Conservation (phyloP, 2,888 invertebrate species). For the Pterobdella sp. region DNA sequence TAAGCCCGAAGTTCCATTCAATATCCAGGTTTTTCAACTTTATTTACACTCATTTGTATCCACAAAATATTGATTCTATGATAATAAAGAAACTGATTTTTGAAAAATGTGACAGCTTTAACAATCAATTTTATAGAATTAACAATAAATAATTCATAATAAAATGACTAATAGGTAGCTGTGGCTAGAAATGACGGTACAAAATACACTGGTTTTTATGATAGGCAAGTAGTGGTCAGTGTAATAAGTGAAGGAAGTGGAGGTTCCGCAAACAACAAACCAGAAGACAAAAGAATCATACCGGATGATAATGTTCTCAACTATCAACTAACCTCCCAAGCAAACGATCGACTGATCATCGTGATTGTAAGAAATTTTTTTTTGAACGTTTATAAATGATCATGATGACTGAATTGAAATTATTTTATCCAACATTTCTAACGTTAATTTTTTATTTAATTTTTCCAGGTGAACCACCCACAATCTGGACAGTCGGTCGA, state of each 20-base stretch:
- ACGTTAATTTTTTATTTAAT: not conserved
- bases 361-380: conserved; percentile 29
- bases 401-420: not conserved
- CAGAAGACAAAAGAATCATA: conserved; percentile 34
- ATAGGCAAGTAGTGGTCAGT: conserved; percentile 35
- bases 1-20: conserved; percentile 87
- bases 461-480: conserved; percentile 30
- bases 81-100: too few relatives aligned
- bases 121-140: too few relatives aligned
- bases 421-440: not conserved
- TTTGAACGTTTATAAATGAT: not conserved
- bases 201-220: conserved; percentile 34
- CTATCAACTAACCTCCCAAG: conserved; percentile 33
- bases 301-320: conserved; percentile 36
- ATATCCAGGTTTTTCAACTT: conserved; percentile 60
- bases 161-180: conserved; percentile 34
- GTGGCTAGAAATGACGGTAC: conserved; percentile 36
- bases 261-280: not conserved
- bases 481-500: conserved; percentile 31
- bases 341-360: conserved; percentile 32
- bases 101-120: too few relatives aligned
- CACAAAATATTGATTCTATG: too few relatives aligned
- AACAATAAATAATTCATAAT: not conserved
- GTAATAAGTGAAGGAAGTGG: conserved; percentile 17
- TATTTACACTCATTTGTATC: not conserved